A percentile compares a stretch with the other conserved stretches of the same genome.
Conservation (phyloP, 2,888 invertebrate genomes). For the Hirtodrosophila duncani region DNA sequence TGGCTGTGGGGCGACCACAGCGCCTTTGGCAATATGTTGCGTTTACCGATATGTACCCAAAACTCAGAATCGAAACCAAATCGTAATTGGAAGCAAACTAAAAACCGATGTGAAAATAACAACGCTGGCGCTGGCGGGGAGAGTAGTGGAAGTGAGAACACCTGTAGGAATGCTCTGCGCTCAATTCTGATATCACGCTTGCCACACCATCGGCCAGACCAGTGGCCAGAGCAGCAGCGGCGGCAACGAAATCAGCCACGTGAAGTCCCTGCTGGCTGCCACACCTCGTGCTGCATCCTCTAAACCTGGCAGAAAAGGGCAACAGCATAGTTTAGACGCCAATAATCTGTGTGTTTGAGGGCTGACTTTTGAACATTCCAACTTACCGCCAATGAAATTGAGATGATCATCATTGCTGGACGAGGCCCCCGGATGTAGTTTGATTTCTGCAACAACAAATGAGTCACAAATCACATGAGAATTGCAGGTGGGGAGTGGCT, state of each 20-base stretch:
- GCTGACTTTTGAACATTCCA: neutral
- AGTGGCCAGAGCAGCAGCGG: constrained; percentile 27
- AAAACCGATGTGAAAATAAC: constrained; percentile 18
- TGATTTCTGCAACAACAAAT: constrained; percentile 74
- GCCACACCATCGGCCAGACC: constrained; percentile 15
- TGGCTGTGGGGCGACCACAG: constrained; percentile 1
- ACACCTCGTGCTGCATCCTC: constrained; percentile 61
- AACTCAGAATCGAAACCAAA: constrained; percentile 18
- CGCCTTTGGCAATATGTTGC: constrained; percentile 47
- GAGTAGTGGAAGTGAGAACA: constrained; percentile 39
- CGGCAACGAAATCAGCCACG: constrained; percentile 25
- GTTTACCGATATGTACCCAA: neutral
- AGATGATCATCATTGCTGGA: constrained; percentile 77
- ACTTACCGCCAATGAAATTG: constrained; percentile 75
- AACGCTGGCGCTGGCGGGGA: constrained; percentile 22
- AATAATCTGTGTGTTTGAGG: neutral
- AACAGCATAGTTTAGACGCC: neutral
- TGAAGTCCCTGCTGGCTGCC: constrained; percentile 26
- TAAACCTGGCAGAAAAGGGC: constrained; percentile 39
- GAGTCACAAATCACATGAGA: constrained; percentile 7
- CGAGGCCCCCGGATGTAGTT: constrained; percentile 77
- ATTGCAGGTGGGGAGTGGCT: constrained; percentile 21
- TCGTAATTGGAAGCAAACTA: too few species aligned
- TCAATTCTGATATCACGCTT: constrained; percentile 62
- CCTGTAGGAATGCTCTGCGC: constrained; percentile 65